Percentiles rank a stretch among this genome's conserved stretches.
Conservation (phyloP, 2,113 vertebrate genomes). For the Crypturellus undulatus region DNA sequence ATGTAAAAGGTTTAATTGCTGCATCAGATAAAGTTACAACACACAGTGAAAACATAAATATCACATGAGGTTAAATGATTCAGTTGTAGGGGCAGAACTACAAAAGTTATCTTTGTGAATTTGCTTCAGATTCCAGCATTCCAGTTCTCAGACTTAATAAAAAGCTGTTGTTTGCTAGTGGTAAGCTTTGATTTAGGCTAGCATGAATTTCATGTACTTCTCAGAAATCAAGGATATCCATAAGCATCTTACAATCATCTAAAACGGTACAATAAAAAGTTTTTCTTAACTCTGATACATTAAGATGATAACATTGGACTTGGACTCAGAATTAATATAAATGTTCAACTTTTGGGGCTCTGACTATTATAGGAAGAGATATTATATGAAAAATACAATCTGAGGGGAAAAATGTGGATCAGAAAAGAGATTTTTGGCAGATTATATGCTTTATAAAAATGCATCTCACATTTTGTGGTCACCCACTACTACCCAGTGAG, state of each 20-base stretch:
- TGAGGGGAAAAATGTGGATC: not conserved
- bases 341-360: not conserved
- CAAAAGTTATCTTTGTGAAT: not conserved
- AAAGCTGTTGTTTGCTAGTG: not conserved
- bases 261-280: conserved; percentile 16
- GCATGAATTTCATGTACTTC: not conserved
- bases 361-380: not conserved
- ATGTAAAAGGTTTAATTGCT: not conserved
- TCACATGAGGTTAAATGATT: not conserved
- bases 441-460: not conserved
- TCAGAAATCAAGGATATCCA: not conserved
- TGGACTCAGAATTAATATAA: not conserved
- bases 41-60: not conserved
- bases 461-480: not conserved
- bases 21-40: not conserved
- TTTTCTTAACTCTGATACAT: not conserved
- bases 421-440: not conserved
- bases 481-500: not conserved
- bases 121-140: not conserved
- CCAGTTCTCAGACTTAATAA: not conserved
- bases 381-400: not conserved
- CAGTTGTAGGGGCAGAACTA: not conserved
- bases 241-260: not conserved
- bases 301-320: conserved; percentile 3
- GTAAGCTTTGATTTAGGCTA: not conserved